phyloP scores from a whole-genome alignment of 2,113 vertebrate species.

The Microcebus griseorufus region DNA sequence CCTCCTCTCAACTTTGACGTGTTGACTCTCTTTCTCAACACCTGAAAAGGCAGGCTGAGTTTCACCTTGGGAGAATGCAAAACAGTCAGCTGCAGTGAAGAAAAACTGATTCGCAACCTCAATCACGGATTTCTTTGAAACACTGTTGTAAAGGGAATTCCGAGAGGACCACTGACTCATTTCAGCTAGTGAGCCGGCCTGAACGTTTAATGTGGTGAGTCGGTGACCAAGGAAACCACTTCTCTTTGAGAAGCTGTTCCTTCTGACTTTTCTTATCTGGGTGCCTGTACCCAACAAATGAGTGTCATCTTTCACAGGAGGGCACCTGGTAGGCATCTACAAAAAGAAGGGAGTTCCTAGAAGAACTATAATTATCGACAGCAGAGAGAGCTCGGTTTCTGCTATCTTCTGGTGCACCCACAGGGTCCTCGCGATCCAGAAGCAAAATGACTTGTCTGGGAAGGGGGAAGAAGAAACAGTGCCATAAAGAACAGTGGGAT shows the following conservation, averaged over 20 bases:
- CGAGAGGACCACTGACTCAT: slow-evolving; percentile 54
- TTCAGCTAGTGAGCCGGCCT: background rate
- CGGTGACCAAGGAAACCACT: background rate
- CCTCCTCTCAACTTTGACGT: background rate
- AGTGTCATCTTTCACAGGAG: slow-evolving; percentile 45
- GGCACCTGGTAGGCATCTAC: slow-evolving; percentile 55
- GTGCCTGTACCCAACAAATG: slow-evolving; percentile 44
- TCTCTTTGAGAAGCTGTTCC: slow-evolving; percentile 3
- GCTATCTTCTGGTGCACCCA: background rate
- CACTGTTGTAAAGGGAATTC: slow-evolving; percentile 20
- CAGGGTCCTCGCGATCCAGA: background rate
- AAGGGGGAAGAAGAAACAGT: slow-evolving; percentile 30
- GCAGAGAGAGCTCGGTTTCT: slow-evolving; percentile 22
- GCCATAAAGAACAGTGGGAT: background rate
- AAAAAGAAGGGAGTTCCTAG: slow-evolving; percentile 54
- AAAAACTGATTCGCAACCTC: background rate
- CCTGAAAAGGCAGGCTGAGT: slow-evolving; percentile 53
- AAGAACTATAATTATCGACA: slow-evolving; percentile 62
- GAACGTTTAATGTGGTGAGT: slow-evolving; percentile 16
- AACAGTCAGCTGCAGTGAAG: slow-evolving; percentile 43
- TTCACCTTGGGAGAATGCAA: slow-evolving; percentile 72
- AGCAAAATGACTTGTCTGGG: background rate
- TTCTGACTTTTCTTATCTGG: background rate
- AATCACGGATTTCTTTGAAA: slow-evolving; percentile 50
- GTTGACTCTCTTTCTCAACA: slow-evolving; percentile 57